Base-by-base conservation (phyloP, 2,888 invertebrate genomes). In the Hydriomena furcata region DNA sequence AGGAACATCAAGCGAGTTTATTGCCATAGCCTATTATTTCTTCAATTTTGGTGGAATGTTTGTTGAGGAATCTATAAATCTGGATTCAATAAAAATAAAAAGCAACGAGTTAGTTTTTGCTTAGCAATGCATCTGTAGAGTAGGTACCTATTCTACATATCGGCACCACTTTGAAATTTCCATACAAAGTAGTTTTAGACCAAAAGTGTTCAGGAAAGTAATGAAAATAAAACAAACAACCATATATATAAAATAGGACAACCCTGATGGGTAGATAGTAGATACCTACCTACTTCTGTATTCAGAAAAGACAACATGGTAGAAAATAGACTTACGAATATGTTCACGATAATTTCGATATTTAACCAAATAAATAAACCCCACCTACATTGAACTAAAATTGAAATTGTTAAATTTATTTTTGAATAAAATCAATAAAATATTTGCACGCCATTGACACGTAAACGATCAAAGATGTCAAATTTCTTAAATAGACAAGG, bases 311-410 rank as follows among this genome's bases (percentile, higher is more conserved):
- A 1, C 7, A 30, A 7, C 2, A 11, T n/a, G n/a, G n/a, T n/a
- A n/a, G n/a, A 30, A 24, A 24, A 7, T 25, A 30, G 11, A 61
- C 60, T 65, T 58, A 64, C 64, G 49, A 58, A 50, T 66, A 58
- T 54, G 49, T 55, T 60, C 71, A 84, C 84, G 62, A 66, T 76
- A 84, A 86, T 84, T 86, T 86, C 73, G 82, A 74, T 58, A 56
- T 52, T 51, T 42, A 43, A 57, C 68, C 66, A 68, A 76, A 71
- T 40, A 32, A 21, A 57, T 42, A 54, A 60, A 63, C 59, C 54
- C 58, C 52, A 54, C 61, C 74, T 76, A 80, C 82, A 81, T 81
- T 65, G 70, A 82, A 73, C 49, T 70, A 73, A 63, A 62, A 64
- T 71, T 71, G 73, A 60, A 68, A 59, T 76, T 66, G 68, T 52